These are phyloP conservation scores for Haemorhous mexicanus DNA, from an alignment of 2,113 vertebrate species.

Conservation along the genomic window DNA sequence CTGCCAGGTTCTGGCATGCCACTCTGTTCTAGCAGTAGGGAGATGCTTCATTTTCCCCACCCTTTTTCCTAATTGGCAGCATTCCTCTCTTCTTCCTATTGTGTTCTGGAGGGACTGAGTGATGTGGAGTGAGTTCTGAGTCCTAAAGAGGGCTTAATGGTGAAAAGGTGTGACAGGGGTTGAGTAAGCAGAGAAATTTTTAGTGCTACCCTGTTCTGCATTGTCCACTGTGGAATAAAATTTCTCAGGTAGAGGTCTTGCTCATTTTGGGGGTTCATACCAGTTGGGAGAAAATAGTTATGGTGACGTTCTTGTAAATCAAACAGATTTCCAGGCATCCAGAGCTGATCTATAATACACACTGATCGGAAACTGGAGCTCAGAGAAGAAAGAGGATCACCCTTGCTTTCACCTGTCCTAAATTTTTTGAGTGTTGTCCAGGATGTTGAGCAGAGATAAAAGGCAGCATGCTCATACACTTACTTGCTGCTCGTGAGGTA, in stretches of 20 bases:
- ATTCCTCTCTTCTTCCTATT: background rate
- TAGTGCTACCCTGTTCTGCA: background rate
- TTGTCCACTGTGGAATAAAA: background rate
- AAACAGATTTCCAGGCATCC: background rate
- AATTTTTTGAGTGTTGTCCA: background rate
- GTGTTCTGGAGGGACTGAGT: background rate
- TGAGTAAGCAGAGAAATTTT: background rate
- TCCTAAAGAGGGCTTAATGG: background rate
- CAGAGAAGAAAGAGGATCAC: background rate
- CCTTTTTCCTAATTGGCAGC: background rate
- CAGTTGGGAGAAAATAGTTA: background rate
- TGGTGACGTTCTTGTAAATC: background rate
- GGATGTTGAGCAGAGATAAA: background rate
- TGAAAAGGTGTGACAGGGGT: background rate
- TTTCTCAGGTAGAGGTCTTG: background rate
- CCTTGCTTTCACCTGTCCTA: background rate
- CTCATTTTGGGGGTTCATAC: background rate
- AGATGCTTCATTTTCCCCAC: background rate
- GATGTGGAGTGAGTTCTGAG: background rate
- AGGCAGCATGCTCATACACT: background rate
- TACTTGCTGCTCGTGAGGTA: background rate
- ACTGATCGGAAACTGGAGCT: background rate
- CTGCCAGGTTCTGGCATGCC: background rate
- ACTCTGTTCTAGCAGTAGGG: background rate
- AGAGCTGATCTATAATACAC: background rate